Conservation (phyloP, 2,797 vertebrate species). For the Schizothorax lantsangensis region DNA sequence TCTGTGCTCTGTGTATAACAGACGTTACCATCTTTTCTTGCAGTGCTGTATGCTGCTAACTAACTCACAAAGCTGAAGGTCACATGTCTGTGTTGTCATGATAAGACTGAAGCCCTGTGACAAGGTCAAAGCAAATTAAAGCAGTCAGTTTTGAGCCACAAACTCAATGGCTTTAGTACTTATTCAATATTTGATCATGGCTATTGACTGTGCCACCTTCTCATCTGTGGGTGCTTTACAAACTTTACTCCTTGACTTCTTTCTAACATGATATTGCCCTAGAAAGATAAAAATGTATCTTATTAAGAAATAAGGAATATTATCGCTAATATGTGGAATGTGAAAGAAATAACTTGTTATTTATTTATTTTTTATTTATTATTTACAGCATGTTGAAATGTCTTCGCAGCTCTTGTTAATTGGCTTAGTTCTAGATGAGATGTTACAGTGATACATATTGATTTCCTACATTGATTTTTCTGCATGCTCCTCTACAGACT, state of each 20-base stretch:
- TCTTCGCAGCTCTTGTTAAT: neutral
- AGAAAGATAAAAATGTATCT: neutral
- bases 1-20: neutral
- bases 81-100: conserved; percentile 2
- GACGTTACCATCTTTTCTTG: neutral
- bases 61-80: conserved; percentile 14
- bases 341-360: neutral
- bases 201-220: neutral
- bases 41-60: neutral
- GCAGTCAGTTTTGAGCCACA: neutral
- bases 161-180: neutral
- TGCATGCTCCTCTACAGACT: neutral
- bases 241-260: neutral
- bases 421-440: conserved; percentile 14
- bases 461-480: conserved; percentile 31
- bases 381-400: neutral
- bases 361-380: neutral
- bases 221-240: neutral
- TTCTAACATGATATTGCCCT: neutral
- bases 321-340: conserved; percentile 3
- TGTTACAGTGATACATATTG: conserved; percentile 15
- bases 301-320: neutral
- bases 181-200: neutral
- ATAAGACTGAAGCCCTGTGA: neutral
- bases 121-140: conserved; percentile 1